A percentile compares a stretch with the other conserved stretches of the same genome.
phyloP scores from a whole-genome alignment of 2,113 vertebrate species.

The Mesembrinibis cayennensis region DNA sequence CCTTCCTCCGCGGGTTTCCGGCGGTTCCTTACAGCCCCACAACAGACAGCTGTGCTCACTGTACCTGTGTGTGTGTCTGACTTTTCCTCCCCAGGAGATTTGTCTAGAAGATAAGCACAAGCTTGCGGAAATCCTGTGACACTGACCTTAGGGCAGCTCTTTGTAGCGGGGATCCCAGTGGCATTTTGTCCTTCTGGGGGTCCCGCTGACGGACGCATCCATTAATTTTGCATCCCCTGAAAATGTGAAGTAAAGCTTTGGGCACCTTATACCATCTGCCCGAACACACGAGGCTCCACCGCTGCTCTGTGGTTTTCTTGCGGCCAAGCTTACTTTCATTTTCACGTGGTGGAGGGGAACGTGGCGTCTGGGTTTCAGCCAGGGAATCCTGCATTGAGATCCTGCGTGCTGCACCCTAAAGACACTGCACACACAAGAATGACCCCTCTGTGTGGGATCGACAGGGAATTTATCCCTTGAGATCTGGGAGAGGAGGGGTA shows the following conservation, averaged over 20 bases:
- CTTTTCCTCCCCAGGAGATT: neutral
- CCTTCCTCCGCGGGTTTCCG: conserved; percentile 24
- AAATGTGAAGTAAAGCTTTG: neutral
- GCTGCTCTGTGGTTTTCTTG: neutral
- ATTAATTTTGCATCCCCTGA: neutral
- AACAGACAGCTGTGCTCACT: conserved; percentile 26
- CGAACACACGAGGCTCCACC: neutral
- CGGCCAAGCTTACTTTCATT: neutral
- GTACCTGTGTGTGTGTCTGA: neutral
- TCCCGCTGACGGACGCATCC: neutral
- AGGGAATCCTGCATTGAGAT: neutral
- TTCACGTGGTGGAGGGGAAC: neutral
- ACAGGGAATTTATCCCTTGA: neutral
- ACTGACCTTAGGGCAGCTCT: neutral
- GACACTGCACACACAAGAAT: neutral
- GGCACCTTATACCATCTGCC: neutral
- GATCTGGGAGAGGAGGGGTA: neutral
- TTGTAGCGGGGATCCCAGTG: neutral
- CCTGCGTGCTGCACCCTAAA: neutral
- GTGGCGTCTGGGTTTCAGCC: neutral
- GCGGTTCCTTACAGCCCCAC: conserved; percentile 26
- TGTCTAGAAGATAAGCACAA: conserved; percentile 24
- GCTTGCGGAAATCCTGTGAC: conserved; percentile 13
- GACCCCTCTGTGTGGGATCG: neutral
- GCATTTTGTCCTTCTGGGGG: neutral